Evolutionary conservation across 2,113 vertebrate species (phyloP).

Genomic region (Chaenogobius annularis): DNA sequence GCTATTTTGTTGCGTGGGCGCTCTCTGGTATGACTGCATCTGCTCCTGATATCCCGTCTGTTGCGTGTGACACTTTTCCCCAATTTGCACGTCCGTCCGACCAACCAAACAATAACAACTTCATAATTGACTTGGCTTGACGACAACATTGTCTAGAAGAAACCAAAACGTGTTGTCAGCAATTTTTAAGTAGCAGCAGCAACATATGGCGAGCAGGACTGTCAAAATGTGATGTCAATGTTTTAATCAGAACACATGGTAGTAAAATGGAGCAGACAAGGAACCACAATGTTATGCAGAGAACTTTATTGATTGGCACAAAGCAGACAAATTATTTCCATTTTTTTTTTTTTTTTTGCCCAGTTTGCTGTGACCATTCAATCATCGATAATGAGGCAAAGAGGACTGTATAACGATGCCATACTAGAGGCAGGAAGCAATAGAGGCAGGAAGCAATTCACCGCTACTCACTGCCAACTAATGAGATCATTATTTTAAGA

Average conservation of each 20-base stretch:
- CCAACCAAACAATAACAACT: conserved; percentile 18
- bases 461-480: conserved; percentile 45
- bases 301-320: conserved; percentile 20
- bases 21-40: neutral
- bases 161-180: conserved; percentile 20
- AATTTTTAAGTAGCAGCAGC: conserved; percentile 3
- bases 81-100: conserved; percentile 19
- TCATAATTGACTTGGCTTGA: conserved; percentile 39
- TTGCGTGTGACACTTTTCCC: conserved; percentile 21
- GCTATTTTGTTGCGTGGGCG: neutral
- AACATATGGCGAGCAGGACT: conserved; percentile 6
- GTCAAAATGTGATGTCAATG: conserved; percentile 13
- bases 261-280: conserved; percentile 1
- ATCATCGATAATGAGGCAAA: conserved; percentile 33
- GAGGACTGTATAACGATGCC: conserved; percentile 41
- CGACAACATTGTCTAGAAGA: conserved; percentile 34
- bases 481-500: conserved; percentile 60
- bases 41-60: neutral
- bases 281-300: conserved; percentile 22
- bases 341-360: conserved; percentile 43
- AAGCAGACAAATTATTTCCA: conserved; percentile 46
- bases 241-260: conserved; percentile 13
- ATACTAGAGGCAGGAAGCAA: conserved; percentile 44
- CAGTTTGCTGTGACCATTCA: conserved; percentile 46
- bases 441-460: conserved; percentile 51